Evolutionary conservation across 1,140 invertebrate genomes (phyloP).

Genomic region (Platyscapa corneri): DNA sequence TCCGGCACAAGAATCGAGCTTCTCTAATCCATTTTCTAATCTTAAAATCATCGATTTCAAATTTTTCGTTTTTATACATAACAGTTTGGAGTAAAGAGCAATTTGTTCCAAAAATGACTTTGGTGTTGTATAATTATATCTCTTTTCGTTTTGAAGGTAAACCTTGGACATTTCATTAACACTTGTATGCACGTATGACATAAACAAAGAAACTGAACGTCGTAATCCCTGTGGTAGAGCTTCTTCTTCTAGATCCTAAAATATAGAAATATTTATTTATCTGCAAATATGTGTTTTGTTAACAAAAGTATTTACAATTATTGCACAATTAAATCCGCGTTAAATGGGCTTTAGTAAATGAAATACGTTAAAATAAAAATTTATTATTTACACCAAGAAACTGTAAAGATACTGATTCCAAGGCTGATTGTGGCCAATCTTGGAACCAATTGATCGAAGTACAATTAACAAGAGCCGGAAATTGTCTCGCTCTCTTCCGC

Average conservation of each 20-base stretch:
- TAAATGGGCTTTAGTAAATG: too few relatives aligned
- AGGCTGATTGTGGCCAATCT: slow-evolving; percentile 94
- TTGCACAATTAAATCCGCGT: too few relatives aligned
- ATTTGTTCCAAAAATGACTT: slow-evolving; percentile 98
- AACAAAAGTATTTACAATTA: too few relatives aligned
- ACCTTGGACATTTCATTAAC: slow-evolving; percentile 90
- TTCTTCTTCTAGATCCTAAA: slow-evolving; percentile 61
- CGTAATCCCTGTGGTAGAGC: slow-evolving; percentile 61
- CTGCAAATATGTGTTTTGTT: too few relatives aligned
- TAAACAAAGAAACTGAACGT: slow-evolving; percentile 84
- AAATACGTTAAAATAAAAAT: background rate
- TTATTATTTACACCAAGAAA: slow-evolving; percentile 78
- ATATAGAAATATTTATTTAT: background rate
- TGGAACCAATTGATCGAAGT: slow-evolving; percentile 97
- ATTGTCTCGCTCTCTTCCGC: slow-evolving; percentile 89
- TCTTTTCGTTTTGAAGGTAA: slow-evolving; percentile 89
- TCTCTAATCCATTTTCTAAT: slow-evolving; percentile 91
- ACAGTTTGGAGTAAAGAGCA: slow-evolving; percentile 87
- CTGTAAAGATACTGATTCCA: slow-evolving; percentile 89
- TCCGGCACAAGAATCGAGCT: slow-evolving; percentile 86
- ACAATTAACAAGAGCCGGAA: slow-evolving; percentile 95
- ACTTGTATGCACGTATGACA: slow-evolving; percentile 91
- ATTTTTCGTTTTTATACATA: slow-evolving; percentile 85
- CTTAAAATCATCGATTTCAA: slow-evolving; percentile 86
- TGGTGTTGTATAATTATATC: slow-evolving; percentile 97